These are phyloP conservation scores for Cephus pulcher DNA, from an alignment of 2,888 invertebrate species.

Conservation along the genomic window DNA sequence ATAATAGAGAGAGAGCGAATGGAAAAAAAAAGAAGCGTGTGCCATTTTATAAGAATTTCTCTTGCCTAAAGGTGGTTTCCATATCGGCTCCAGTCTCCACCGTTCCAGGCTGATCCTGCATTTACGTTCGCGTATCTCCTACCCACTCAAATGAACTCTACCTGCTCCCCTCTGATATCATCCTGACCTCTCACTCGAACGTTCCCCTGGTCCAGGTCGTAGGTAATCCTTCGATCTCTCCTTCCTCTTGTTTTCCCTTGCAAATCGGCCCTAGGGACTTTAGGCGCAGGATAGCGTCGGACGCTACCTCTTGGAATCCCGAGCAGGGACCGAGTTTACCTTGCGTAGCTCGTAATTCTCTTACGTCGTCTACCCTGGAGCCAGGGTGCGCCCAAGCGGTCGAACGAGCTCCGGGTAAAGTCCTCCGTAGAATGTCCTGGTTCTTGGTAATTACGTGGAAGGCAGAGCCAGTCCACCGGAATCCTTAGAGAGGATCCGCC, in stretches of 20 bases:
- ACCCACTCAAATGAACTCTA: neutral
- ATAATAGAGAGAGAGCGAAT: neutral
- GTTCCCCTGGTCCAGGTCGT: neutral
- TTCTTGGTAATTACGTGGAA: neutral
- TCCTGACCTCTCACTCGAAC: neutral
- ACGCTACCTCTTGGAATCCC: neutral
- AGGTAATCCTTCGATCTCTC: neutral
- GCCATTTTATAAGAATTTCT: neutral
- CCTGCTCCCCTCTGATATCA: neutral
- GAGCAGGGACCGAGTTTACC: neutral
- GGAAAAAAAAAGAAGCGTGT: neutral
- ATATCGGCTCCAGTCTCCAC: constrained; percentile 31
- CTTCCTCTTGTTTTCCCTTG: neutral
- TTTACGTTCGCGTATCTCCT: constrained; percentile 3
- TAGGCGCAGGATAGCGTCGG: neutral
- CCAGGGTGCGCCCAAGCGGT: neutral
- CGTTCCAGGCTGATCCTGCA: constrained; percentile 32
- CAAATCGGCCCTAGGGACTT: neutral
- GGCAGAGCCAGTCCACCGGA: neutral
- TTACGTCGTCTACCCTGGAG: neutral
- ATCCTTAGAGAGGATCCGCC: neutral
- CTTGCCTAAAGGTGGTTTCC: constrained; percentile 21
- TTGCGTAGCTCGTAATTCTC: neutral
- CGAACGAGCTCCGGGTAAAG: neutral
- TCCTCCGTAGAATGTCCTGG: neutral